Evolutionary conservation across 2,888 invertebrate genomes (phyloP), one percentile per base, ranked within the genome.

Genomic region (Pheosia tremula): DNA sequence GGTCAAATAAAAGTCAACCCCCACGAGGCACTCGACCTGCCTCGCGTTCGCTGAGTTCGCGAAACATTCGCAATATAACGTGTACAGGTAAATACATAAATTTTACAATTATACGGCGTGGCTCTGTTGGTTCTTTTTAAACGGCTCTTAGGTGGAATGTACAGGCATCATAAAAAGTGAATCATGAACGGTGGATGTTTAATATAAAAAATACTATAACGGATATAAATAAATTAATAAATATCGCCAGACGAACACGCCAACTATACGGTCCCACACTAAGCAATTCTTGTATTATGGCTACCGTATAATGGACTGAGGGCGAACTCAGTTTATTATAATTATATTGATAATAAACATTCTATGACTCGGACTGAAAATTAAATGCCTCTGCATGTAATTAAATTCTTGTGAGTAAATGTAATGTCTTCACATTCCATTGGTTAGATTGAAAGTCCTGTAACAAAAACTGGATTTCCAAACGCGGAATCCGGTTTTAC

Each of bases 401-500:
- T 47, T 47, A n/a, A n/a, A 47, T 47, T 47, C 11, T 9, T 8
- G 9, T 10, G 43, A 43, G 43, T 43, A 9, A 43, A 37, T 54
- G 54, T 54, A 54, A 54, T 38, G 55, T 5, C 10, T 55, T 13
- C 39, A 8, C 11, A 55, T 55, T 55, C 11, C 55, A 55, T 55
- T 39, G 39, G 55, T 55, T 55, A 39, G 39, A 55, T 39, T 39
- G 55, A 13, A 55, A 39, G 8, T 39, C 39, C 55, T 50, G 57
- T 58, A 58, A 58, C 63, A 61, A 66, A 69, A 66, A 67, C 69
- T 64, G 61, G 60, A 60, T 69, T 70, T 61, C 63, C 66, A 67
- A 68, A 69, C 57, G 63, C 57, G 62, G 62, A 65, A 74, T 69
- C 64, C 61, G 67, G 66, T 75, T 75, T 74, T 70, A 77, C 74